These are phyloP conservation scores for Riptortus pedestris DNA, from an alignment of 1,140 invertebrate genomes.

Conservation along the genomic window DNA sequence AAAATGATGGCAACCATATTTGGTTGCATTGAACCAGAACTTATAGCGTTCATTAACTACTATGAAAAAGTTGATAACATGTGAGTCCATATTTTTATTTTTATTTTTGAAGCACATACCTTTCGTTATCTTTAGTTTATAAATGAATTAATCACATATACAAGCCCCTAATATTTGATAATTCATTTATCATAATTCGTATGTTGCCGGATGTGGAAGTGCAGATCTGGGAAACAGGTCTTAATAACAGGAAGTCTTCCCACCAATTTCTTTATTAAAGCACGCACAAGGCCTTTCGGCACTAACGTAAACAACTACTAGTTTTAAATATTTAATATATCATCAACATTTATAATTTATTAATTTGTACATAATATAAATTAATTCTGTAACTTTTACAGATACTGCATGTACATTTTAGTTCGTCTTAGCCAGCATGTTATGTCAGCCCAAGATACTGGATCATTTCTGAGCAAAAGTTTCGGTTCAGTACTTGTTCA, in stretches of 20 bases:
- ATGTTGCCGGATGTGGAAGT: too few relatives aligned
- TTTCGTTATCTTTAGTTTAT: too few relatives aligned
- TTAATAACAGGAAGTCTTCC: too few relatives aligned
- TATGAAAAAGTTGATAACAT: constrained; percentile 81
- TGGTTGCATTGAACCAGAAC: constrained; percentile 70
- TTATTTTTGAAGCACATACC: too few relatives aligned
- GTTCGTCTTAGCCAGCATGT: constrained; percentile 82
- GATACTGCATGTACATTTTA: constrained; percentile 84
- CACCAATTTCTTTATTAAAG: too few relatives aligned
- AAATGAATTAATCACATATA: not conserved
- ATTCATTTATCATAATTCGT: too few relatives aligned
- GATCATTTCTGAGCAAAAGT: constrained; percentile 81
- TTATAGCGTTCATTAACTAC: constrained; percentile 71
- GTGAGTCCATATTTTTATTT: constrained; percentile 45
- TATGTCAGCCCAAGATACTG: constrained; percentile 78
- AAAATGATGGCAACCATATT: constrained; percentile 82
- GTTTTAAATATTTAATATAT: too few relatives aligned
- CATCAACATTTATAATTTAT: too few relatives aligned
- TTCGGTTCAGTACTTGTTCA: constrained; percentile 80
- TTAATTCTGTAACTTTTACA: constrained; percentile 38
- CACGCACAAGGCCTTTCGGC: too few relatives aligned
- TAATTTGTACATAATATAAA: not conserved
- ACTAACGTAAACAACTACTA: too few relatives aligned
- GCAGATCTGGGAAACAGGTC: too few relatives aligned
- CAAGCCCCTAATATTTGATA: too few relatives aligned